Percentiles rank a stretch among this genome's conserved stretches.
These are phyloP conservation scores for Varecia variegata DNA, from an alignment of 2,797 vertebrate genomes.

Conservation along the genomic window DNA sequence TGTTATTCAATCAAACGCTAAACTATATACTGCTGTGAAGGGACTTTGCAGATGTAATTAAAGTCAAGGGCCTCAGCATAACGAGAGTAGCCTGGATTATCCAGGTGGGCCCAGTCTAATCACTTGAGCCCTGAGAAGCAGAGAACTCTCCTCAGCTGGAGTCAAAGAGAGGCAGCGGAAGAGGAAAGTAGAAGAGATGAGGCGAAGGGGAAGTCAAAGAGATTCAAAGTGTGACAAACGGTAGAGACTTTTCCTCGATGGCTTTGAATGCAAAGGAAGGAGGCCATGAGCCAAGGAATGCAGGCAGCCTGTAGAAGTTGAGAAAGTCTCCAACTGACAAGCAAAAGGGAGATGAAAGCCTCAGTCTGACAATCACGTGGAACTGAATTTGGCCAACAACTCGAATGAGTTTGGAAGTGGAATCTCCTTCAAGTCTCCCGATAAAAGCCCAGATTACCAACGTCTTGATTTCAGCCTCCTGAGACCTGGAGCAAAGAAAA, in stretches of 20 bases:
- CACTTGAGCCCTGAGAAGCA: not conserved
- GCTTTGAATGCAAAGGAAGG: not conserved
- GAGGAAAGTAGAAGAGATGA: not conserved
- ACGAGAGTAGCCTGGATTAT: not conserved
- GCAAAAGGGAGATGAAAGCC: not conserved
- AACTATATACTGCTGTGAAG: not conserved
- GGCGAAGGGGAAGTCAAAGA: not conserved
- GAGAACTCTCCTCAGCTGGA: not conserved
- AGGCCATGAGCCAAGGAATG: no score
- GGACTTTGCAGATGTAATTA: not conserved
- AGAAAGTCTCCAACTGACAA: not conserved
- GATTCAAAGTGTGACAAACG: not conserved
- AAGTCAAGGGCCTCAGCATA: not conserved
- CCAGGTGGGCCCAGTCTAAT: not conserved
- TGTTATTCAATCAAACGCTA: not conserved
- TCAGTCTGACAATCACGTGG: not conserved
- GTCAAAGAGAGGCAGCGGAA: not conserved
- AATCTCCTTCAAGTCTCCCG: not conserved
- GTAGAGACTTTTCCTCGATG: rapidly evolving
- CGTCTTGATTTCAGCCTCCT: not conserved
- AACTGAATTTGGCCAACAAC: not conserved
- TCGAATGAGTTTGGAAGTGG: not conserved
- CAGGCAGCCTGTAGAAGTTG: not conserved
- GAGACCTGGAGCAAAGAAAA: not conserved
- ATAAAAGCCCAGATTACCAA: not conserved